Percentiles rank a stretch among this genome's conserved stretches.
Evolutionary conservation across 2,888 invertebrate species (phyloP).

Genomic region (Syrista parreyssii): DNA sequence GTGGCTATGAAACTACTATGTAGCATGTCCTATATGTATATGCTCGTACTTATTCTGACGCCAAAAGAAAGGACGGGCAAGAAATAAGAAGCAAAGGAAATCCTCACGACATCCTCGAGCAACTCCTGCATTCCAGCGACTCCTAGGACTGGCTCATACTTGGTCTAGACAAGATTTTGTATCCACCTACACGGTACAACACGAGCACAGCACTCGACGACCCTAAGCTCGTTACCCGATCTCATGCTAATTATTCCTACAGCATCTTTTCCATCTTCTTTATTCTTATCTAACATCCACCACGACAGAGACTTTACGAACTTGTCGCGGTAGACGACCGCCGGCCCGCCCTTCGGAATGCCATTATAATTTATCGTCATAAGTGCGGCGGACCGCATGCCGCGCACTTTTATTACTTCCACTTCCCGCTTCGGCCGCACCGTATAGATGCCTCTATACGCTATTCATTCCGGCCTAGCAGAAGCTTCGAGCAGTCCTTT

Average conservation of each 20-base stretch:
- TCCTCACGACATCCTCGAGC: background rate
- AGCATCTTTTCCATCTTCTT: background rate
- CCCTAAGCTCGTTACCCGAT: background rate
- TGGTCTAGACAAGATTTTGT: slow-evolving; percentile 5
- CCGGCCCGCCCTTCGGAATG: background rate
- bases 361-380: background rate
- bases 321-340: background rate
- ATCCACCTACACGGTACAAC: background rate
- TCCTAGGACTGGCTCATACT: background rate
- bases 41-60: background rate
- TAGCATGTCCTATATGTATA: background rate
- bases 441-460: background rate
- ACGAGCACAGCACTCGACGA: background rate
- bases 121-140: slow-evolving; percentile 2
- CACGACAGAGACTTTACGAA: background rate
- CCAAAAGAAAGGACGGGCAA: background rate
- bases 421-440: background rate
- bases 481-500: background rate
- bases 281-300: background rate
- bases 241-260: slow-evolving; percentile 5
- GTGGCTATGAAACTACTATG: background rate
- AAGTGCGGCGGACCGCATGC: background rate
- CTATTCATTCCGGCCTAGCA: background rate
- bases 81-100: background rate
- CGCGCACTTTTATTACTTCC: background rate